Evolutionary conservation across 2,888 invertebrate species (phyloP).

Genomic region (Shargacucullia verbasci): DNA sequence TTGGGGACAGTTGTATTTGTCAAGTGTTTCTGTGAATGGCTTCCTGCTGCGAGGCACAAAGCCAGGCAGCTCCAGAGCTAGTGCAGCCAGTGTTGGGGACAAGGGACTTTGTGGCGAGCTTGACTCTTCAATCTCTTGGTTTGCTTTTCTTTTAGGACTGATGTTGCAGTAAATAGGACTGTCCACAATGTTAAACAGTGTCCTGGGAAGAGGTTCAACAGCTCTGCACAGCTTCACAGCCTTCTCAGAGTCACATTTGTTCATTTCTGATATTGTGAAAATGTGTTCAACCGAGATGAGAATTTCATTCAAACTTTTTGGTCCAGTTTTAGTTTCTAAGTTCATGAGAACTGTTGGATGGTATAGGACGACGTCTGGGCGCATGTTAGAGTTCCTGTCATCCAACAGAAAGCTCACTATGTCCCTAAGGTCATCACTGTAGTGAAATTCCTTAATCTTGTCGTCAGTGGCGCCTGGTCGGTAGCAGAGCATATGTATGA

Average conservation of each 20-base stretch:
- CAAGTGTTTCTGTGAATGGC: slow-evolving; percentile 70
- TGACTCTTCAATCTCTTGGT: slow-evolving; percentile 56
- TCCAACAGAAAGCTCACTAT: slow-evolving; percentile 77
- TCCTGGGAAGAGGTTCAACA: slow-evolving; percentile 76
- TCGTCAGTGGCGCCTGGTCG: slow-evolving; percentile 48
- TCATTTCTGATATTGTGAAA: slow-evolving; percentile 65
- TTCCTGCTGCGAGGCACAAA: slow-evolving; percentile 81
- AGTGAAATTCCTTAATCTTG: slow-evolving; percentile 68
- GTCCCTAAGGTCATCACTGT: slow-evolving; percentile 80
- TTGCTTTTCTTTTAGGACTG: slow-evolving; percentile 64
- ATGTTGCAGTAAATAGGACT: slow-evolving; percentile 82
- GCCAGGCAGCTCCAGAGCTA: slow-evolving; percentile 85
- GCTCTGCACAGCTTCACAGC: slow-evolving; percentile 73
- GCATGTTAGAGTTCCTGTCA: slow-evolving; percentile 69
- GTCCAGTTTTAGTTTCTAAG: slow-evolving; percentile 67
- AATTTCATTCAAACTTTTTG: slow-evolving; percentile 69
- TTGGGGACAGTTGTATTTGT: slow-evolving; percentile 77
- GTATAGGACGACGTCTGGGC: slow-evolving; percentile 80
- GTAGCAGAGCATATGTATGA: slow-evolving; percentile 61
- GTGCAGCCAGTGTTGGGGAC: slow-evolving; percentile 83
- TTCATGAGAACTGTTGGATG: slow-evolving; percentile 85
- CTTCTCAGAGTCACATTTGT: slow-evolving; percentile 85
- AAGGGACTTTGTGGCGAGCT: slow-evolving; percentile 64
- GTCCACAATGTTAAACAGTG: slow-evolving; percentile 63
- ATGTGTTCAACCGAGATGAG: slow-evolving; percentile 65